Base-by-base conservation (phyloP, 1,140 invertebrate species). In the Procambarus clarkii region DNA sequence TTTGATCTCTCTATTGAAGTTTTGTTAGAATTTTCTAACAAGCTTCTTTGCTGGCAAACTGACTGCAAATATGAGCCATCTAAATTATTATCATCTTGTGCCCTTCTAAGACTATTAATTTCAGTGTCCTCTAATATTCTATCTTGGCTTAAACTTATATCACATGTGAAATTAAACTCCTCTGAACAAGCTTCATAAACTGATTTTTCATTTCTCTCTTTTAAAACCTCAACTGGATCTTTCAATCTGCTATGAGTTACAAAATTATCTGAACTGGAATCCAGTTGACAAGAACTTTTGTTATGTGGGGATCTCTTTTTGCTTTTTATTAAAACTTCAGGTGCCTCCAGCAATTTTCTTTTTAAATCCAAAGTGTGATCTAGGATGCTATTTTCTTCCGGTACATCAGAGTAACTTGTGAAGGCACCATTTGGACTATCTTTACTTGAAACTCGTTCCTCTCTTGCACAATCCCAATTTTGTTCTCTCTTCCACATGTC, bases 141-240 rank as follows among this genome's bases (percentile, higher is more conserved):
- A 8, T 84, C 71, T 76, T 84, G 80, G 48, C 34, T 83, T 58
- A 44, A 48, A 58, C 69, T 34, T 34, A 34, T 34, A 34, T 34
- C 34, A 34, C 50, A 54, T 54, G 50, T 34, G 69, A 93, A 92
- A 69, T 92, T 86, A 89, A 93, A 44, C 48, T 93, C 76, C 54
- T 93, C 91, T n/a, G 74, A 79, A 64, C 80, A 93, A 58, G 80
- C 91, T n/a, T 84, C 44, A 81, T 92, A 90, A 24, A 88, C 34
- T 54, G 50, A 34, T 24, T 9, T 60, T 60, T 82, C 50, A 46
- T 15, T 24, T 54, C 24, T 54, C 21, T 45, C 18, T 24, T 58
- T 58, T 24, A 24, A 21, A 54, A 24, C 50, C 13, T 50, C 24
- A 54, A 3, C 34, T 24, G 46, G 50, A 0, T 34, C 24, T 34